Conservation (phyloP, 2,888 invertebrate species). For the Drosophila anceps region DNA sequence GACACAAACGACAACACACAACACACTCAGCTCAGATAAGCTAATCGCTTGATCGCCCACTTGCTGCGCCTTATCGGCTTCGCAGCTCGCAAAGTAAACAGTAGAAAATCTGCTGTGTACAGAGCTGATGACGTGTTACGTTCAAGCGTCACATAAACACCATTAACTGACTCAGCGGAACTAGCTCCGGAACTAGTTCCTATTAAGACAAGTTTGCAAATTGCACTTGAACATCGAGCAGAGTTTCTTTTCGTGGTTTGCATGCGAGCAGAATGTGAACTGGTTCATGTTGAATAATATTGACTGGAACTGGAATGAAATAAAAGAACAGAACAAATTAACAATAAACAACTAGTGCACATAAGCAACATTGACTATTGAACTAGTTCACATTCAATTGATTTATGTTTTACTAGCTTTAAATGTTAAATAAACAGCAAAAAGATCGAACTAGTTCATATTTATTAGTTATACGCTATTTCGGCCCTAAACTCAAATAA, state of each 20-base stretch:
- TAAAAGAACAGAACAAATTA: not conserved
- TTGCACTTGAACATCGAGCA: not conserved
- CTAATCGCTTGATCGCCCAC: not conserved
- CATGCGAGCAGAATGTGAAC: not conserved
- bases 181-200: not conserved
- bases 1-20: slow-evolving; percentile 3
- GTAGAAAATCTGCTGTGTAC: not conserved
- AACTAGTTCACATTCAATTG: not conserved
- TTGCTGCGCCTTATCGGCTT: slow-evolving; percentile 18
- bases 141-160: not conserved
- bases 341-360: not conserved
- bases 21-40: slow-evolving; percentile 14
- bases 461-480: too few species aligned
- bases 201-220: not conserved
- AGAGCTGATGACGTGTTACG: not conserved
- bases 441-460: too few species aligned
- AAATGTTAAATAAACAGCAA: too few species aligned
- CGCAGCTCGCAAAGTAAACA: not conserved
- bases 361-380: not conserved
- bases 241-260: not conserved
- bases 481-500: not conserved
- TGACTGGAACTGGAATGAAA: not conserved
- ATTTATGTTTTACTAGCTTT: not conserved
- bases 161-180: not conserved
- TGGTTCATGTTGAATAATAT: not conserved